Evolutionary conservation across 1,140 invertebrate species (phyloP).

Genomic region (Leptopilina boulardi): DNA sequence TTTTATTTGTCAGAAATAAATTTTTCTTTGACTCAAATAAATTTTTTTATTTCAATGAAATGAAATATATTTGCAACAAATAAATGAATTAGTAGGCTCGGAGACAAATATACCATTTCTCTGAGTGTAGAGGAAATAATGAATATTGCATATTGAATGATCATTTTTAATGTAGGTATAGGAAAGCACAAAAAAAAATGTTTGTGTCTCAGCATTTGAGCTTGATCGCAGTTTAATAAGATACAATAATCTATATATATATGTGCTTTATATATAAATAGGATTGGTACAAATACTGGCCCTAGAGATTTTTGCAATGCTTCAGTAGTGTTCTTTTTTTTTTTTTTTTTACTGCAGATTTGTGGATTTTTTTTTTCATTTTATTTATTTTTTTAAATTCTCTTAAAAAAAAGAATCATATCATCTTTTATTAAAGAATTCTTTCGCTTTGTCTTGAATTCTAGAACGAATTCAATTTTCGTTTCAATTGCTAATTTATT

Average conservation of each 20-base stretch:
- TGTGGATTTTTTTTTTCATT: neutral
- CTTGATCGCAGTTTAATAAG: neutral
- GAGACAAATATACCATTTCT: too few species aligned
- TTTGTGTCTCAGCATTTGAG: constrained; percentile 3
- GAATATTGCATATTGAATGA: constrained; percentile 18
- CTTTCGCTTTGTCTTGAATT: constrained; percentile 46
- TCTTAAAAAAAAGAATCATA: neutral
- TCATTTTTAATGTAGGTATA: neutral
- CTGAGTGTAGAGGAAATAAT: neutral
- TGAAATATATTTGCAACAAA: too few species aligned
- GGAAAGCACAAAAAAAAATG: neutral
- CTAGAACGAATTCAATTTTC: constrained; percentile 59
- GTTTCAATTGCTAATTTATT: constrained; percentile 27
- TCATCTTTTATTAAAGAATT: neutral
- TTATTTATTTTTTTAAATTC: neutral
- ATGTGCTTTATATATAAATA: constrained; percentile 13
- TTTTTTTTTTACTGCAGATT: too few species aligned
- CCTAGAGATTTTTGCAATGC: constrained; percentile 22
- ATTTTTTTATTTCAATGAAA: too few species aligned
- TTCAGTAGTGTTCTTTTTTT: constrained; percentile 1
- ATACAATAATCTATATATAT: neutral
- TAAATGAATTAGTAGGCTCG: too few species aligned
- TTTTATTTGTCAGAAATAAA: too few species aligned
- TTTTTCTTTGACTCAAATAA: too few species aligned
- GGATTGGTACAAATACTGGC: constrained; percentile 29